Percentiles rank a stretch among this genome's conserved stretches.
These are phyloP conservation scores for Dolichallabes microphthalmus DNA, from an alignment of 2,113 vertebrate genomes.

Conservation along the genomic window DNA sequence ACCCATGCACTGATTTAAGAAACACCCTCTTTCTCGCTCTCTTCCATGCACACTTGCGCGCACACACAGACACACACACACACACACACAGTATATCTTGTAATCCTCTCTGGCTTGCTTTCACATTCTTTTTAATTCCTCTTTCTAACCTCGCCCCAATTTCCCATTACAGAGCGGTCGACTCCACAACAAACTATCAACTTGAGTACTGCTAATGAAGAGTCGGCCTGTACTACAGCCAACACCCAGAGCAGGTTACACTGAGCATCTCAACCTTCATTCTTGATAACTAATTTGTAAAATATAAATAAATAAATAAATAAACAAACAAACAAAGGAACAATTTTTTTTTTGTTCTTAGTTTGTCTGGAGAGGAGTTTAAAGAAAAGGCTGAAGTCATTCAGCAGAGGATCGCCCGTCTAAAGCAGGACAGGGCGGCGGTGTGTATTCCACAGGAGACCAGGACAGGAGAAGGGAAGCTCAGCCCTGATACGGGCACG, in stretches of 20 bases:
- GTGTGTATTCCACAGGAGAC: constrained; percentile 70
- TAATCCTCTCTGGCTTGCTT: not conserved
- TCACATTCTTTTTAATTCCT: not conserved
- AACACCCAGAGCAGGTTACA: constrained; percentile 41
- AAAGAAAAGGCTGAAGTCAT: constrained; percentile 68
- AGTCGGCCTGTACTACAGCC: constrained; percentile 63
- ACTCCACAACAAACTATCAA: constrained; percentile 37
- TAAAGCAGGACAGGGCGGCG: constrained; percentile 71
- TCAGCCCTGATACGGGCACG: constrained; percentile 60
- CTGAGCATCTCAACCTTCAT: not conserved
- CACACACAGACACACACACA: constrained; percentile 1
- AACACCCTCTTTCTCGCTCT: not conserved
- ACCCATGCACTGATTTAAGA: not conserved
- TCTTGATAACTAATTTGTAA: not conserved
- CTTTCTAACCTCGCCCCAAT: not conserved
- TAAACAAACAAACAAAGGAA: no score
- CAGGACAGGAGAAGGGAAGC: constrained; percentile 41
- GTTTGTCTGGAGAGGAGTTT: constrained; percentile 43
- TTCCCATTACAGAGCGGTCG: constrained; percentile 50
- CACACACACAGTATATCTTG: not conserved
- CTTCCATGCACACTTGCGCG: not conserved
- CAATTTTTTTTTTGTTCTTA: constrained; percentile 46
- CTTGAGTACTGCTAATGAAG: constrained; percentile 54
- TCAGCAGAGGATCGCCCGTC: constrained; percentile 63
- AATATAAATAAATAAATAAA: not conserved